Evolutionary conservation across 2,113 vertebrate species (phyloP), one percentile per base, ranked within the genome.

Genomic region (Epinephelus fuscoguttatus): DNA sequence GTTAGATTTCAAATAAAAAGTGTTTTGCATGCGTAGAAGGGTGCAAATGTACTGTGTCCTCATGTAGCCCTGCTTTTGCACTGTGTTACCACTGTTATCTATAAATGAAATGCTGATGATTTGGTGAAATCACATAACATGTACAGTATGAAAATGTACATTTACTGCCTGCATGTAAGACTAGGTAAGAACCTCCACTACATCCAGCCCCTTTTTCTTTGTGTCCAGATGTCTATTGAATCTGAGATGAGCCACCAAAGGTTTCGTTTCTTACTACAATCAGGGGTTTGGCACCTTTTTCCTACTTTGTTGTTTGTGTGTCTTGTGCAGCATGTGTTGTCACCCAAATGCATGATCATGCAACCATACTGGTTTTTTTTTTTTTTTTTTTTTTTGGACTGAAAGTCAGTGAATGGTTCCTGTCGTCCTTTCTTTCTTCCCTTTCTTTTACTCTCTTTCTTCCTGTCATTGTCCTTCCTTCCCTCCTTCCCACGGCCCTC

Each of bases 191-290:
- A 63, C 70, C 55, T 75, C 78, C 85, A 87, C 84, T 91, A 92
- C 84, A 93, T 83, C 85, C 42, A 88, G 90, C 80, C 87, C 84
- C 80, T 83, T 89, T 92, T 92, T 94, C 80, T 93, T 90, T 95
- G 90, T 95, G 93, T 95, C 90, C 92, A 95, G 94, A 94, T 95
- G 92, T 93, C 94, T 92, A 82, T 95, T 94, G 94, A 95, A 92
- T 95, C 94, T 93, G 94, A 95, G 94, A 93, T 95, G 94, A 95
- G 90, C 94, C 92, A 95, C 92, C 94, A 93, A 94, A 95, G 94
- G 94, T 94, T 94, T 94, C 93, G 93, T 95, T 94, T 94, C 93
- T 94, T 94, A 94, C 93, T 94, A 69, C 94, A 94, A 91, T 94
- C 93, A 86, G 94, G 93, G 93, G 93, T 94, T 94, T 94, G 93